Base-by-base conservation (phyloP, 2,888 invertebrate genomes). In the Drosophila meridiana region DNA sequence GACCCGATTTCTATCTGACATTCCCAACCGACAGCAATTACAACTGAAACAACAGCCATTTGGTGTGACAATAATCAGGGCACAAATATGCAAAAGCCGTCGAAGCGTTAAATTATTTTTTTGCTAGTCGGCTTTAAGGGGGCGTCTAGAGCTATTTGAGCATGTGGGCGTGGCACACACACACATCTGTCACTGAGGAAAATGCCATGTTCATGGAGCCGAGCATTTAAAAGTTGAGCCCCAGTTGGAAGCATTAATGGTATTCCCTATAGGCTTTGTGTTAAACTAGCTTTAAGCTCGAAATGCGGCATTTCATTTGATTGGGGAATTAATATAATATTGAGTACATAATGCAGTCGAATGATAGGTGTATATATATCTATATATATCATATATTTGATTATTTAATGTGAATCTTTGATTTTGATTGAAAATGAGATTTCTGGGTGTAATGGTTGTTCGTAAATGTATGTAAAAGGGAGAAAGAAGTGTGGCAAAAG, bases 71-170 rank as follows among this genome's bases (percentile, higher is more conserved):
- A 88, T 73, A 74, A 72, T 80, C 70, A 55, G 56, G 65, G 55
- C 55, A 52, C 53, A 62, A 80, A 73, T 70, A 73, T 84, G 73
- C 48, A 65, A 58, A 61, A 76, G 32, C 56, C 77, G 60, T 26
- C 72, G 77, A 82, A 55, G 80, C 86, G 77, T 77, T 87, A 77
- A 83, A 87, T 88, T 85, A 80, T 80, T 48, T 64, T 47, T 48
- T 38, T 42, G 38, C 26, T 32, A 11, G n/a, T 28, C 64, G 34
- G 14, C 40, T 32, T n/a, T 13, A 48, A 40, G 52, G 53, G 61
- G 55, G 55, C 67, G 57, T 0, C 38, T 28, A 40, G 11, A n/a
- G n/a, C 11, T n/a, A 40, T 26, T 53, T 38, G 2, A 55, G 38
- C 40, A 1, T 11, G 42, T 32, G 20, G 50, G 48, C 48, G 60